These are phyloP conservation scores for Boleophthalmus pectinirostris DNA, from an alignment of 2,113 vertebrate species.

Conservation along the genomic window DNA sequence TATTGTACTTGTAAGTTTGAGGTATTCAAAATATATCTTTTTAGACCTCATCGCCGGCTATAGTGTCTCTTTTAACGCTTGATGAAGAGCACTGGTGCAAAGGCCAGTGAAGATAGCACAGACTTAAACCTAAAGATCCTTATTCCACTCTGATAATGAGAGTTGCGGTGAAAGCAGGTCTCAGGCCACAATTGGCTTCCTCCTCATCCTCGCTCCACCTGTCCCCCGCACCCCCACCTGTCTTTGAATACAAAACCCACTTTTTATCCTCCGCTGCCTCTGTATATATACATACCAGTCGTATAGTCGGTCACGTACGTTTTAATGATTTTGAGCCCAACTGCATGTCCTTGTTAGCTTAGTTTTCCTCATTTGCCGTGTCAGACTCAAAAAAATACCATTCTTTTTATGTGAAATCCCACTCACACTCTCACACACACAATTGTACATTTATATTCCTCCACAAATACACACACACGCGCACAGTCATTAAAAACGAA, in stretches of 20 bases:
- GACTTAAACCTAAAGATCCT: conserved; percentile 37
- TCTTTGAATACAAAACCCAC: conserved; percentile 25
- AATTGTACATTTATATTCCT: conserved; percentile 30
- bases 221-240: conserved; percentile 27
- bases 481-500: conserved; percentile 83
- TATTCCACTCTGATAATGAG: conserved; percentile 71
- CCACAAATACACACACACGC: conserved; percentile 55
- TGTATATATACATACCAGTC: conserved; percentile 44
- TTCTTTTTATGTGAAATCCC: conserved; percentile 66
- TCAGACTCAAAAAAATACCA: conserved; percentile 76
- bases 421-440: conserved; percentile 25
- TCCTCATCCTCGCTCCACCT: conserved; percentile 33
- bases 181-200: conserved; percentile 44
- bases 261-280: conserved; percentile 41
- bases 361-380: conserved; percentile 78
- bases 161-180: conserved; percentile 54
- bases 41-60: not conserved
- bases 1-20: not conserved
- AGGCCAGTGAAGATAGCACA: conserved; percentile 20
- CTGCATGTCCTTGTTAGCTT: conserved; percentile 77
- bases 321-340: conserved; percentile 78
- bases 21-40: not conserved
- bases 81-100: conserved; percentile 41
- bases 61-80: conserved; percentile 9
- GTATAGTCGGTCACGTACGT: conserved; percentile 67